Evolutionary conservation across 2,113 vertebrate species (phyloP).

Genomic region (Geothlypis trichas): DNA sequence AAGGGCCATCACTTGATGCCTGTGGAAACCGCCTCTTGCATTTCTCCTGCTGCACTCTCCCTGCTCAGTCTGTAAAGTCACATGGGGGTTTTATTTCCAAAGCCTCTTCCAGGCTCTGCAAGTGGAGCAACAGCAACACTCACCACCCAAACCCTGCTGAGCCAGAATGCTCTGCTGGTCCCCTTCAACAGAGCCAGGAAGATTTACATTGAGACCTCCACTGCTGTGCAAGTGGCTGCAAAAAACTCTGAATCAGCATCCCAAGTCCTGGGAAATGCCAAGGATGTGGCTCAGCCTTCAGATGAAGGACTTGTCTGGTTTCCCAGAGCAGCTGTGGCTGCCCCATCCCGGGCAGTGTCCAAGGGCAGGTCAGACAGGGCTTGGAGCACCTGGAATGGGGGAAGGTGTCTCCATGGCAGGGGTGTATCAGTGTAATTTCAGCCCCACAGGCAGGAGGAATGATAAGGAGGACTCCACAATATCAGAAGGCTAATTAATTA

Average conservation of each 20-base stretch:
- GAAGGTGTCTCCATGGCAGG: neutral
- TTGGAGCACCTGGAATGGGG: neutral
- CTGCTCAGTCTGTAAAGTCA: neutral
- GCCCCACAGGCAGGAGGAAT: too few species aligned
- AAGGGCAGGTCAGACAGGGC: neutral
- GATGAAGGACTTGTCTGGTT: neutral
- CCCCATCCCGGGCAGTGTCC: neutral
- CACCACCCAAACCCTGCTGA: neutral
- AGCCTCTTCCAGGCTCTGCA: neutral
- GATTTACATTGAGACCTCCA: neutral
- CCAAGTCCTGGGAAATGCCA: neutral
- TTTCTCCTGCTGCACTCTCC: neutral
- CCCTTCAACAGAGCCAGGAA: neutral
- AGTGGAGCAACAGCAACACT: neutral
- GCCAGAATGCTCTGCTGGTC: neutral
- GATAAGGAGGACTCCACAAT: too few species aligned
- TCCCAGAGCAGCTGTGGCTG: neutral
- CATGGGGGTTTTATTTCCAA: neutral
- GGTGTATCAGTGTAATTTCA: neutral
- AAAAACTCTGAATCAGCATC: neutral
- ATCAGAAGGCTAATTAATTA: too few species aligned
- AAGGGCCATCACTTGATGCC: neutral
- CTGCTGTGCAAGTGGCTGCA: neutral
- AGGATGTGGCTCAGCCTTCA: neutral
- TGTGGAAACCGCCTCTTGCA: accelerated